Evolutionary conservation across 2,113 vertebrate species (phyloP).

Genomic region (Cryptomyrus ogoouensis): DNA sequence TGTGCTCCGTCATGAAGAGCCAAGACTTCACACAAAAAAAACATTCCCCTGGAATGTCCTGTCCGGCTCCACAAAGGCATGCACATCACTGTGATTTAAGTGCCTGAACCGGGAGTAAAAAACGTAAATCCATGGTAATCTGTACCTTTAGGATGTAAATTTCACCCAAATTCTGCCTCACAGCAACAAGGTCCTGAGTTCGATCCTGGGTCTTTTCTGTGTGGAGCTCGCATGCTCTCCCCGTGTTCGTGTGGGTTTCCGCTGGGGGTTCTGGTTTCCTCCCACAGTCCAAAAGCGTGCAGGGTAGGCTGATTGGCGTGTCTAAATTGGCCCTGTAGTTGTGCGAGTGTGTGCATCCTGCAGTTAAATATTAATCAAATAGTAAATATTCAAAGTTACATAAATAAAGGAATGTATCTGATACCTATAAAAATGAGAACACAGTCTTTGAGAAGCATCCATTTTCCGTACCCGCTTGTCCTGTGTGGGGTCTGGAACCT

Average conservation of each 20-base stretch:
- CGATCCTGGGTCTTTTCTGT: too few species aligned
- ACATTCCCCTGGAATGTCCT: neutral
- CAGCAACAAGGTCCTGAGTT: too few species aligned
- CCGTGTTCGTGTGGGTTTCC: too few species aligned
- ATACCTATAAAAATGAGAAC: neutral
- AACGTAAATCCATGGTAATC: neutral
- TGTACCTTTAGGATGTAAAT: neutral
- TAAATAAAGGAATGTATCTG: neutral
- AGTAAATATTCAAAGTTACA: neutral
- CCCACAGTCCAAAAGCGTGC: too few species aligned
- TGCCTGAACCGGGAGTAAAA: neutral
- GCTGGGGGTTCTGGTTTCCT: too few species aligned
- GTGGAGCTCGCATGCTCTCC: too few species aligned
- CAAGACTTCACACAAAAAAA: neutral
- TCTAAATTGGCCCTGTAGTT: too few species aligned
- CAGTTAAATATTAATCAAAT: neutral
- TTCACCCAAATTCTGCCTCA: neutral
- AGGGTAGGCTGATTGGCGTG: too few species aligned
- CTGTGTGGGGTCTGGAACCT: neutral
- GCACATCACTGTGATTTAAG: neutral
- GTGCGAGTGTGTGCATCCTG: neutral
- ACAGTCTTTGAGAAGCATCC: neutral
- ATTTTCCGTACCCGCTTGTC: neutral
- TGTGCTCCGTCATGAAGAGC: neutral
- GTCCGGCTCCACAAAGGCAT: neutral